Evolutionary conservation across 2,888 invertebrate genomes (phyloP).

Genomic region (Spisula subtruncata): DNA sequence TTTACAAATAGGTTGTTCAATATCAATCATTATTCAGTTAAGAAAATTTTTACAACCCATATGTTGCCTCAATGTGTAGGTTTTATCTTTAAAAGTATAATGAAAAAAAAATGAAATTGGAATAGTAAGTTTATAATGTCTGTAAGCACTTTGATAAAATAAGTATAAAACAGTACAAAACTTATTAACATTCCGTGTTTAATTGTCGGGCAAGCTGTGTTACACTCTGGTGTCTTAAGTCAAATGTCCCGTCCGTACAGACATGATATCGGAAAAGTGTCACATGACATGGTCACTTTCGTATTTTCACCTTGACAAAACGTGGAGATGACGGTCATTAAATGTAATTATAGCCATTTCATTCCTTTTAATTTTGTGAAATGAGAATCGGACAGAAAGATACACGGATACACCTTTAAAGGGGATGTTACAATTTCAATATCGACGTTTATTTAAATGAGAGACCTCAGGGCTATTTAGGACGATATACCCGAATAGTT

Average conservation of each 20-base stretch:
- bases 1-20: no score
- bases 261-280: slow-evolving; percentile 36
- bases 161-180: no score
- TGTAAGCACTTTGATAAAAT: no score
- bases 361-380: slow-evolving; percentile 51
- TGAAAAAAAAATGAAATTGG: no score
- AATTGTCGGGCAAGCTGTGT: background rate
- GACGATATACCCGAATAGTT: slow-evolving; percentile 45
- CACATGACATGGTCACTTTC: slow-evolving; percentile 48
- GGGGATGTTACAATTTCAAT: slow-evolving; percentile 48
- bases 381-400: slow-evolving; percentile 34
- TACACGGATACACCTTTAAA: slow-evolving; percentile 52
- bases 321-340: slow-evolving; percentile 41
- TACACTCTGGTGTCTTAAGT: background rate
- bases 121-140: no score
- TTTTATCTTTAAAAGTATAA: no score
- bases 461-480: slow-evolving; percentile 28
- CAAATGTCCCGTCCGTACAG: background rate
- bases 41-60: no score
- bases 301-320: slow-evolving; percentile 48
- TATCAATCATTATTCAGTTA: no score
- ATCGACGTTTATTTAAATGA: slow-evolving; percentile 30
- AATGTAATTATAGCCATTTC: slow-evolving; percentile 53
- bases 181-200: background rate
- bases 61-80: no score